Percentiles rank a stretch among this genome's conserved stretches.
phyloP scores from a whole-genome alignment of 2,797 vertebrate species.

The Phyllotis vaccarum region DNA sequence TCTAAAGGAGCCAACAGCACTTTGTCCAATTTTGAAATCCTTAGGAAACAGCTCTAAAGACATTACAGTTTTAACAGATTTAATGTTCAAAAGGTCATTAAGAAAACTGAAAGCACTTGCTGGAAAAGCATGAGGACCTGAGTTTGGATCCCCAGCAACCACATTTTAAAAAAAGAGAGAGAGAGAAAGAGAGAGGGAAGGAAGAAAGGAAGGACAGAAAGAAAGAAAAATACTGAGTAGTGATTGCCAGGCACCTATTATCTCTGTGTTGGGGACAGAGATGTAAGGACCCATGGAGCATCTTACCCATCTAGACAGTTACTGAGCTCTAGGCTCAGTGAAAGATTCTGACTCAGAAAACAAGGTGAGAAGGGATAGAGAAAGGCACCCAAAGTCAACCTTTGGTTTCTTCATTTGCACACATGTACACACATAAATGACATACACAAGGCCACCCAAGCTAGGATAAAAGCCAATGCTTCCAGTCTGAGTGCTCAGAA shows the following conservation, averaged over 20 bases:
- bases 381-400: not conserved
- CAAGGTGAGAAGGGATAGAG: not conserved
- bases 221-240: too few species aligned
- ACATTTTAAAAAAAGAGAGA: not conserved
- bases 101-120: not conserved
- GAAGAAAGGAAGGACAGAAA: too few species aligned
- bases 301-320: not conserved
- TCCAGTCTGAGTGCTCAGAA: not conserved
- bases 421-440: not conserved
- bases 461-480: not conserved
- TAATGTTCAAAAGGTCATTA: not conserved
- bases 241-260: not conserved
- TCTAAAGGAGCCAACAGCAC: not conserved
- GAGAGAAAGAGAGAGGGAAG: not conserved
- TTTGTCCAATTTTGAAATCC: not conserved
- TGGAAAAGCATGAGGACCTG: not conserved
- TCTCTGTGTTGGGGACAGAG: too few species aligned
- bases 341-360: not conserved
- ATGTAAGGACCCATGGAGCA: not conserved
- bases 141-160: not conserved
- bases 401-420: not conserved
- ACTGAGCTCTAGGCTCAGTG: not conserved
- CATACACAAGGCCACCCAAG: not conserved
- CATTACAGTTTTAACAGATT: not conserved
- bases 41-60: conserved; percentile 3